Evolutionary conservation across 2,888 invertebrate species (phyloP).

Genomic region (Campaea margaritaria): DNA sequence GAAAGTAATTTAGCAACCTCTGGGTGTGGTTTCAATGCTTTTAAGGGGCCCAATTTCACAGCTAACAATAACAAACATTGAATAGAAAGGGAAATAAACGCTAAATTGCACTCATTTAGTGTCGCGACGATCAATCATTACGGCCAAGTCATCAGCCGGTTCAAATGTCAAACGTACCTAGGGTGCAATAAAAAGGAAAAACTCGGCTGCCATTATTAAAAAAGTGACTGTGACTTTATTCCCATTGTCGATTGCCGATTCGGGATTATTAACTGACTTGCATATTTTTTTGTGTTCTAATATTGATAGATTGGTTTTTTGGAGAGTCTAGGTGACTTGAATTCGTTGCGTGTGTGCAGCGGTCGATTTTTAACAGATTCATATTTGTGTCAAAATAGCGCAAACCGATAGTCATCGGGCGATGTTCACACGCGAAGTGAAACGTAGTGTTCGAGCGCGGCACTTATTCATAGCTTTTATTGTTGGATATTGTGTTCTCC

Average conservation of each 20-base stretch:
- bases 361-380: slow-evolving; percentile 68
- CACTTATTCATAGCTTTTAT: slow-evolving; percentile 61
- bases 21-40: slow-evolving; percentile 34
- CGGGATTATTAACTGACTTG: slow-evolving; percentile 85
- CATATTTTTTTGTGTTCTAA: slow-evolving; percentile 84
- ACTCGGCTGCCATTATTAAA: slow-evolving; percentile 82
- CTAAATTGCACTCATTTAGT: slow-evolving; percentile 84
- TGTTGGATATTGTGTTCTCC: slow-evolving; percentile 55
- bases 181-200: slow-evolving; percentile 83
- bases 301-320: slow-evolving; percentile 85
- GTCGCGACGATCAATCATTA: slow-evolving; percentile 82
- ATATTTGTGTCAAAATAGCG: slow-evolving; percentile 73
- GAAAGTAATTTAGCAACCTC: slow-evolving; percentile 23
- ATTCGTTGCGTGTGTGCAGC: slow-evolving; percentile 70
- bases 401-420: slow-evolving; percentile 74
- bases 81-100: slow-evolving; percentile 77
- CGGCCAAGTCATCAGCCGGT: slow-evolving; percentile 82
- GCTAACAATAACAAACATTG: slow-evolving; percentile 74
- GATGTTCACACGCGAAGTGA: slow-evolving; percentile 70
- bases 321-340: slow-evolving; percentile 70
- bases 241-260: slow-evolving; percentile 84
- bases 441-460: slow-evolving; percentile 66
- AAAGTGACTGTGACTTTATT: slow-evolving; percentile 85
- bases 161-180: slow-evolving; percentile 85
- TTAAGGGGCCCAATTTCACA: slow-evolving; percentile 53